Percentiles rank a stretch among this genome's conserved stretches.
These are phyloP conservation scores for Oxyruncus cristatus DNA, from an alignment of 2,113 vertebrate species.

Conservation along the genomic window DNA sequence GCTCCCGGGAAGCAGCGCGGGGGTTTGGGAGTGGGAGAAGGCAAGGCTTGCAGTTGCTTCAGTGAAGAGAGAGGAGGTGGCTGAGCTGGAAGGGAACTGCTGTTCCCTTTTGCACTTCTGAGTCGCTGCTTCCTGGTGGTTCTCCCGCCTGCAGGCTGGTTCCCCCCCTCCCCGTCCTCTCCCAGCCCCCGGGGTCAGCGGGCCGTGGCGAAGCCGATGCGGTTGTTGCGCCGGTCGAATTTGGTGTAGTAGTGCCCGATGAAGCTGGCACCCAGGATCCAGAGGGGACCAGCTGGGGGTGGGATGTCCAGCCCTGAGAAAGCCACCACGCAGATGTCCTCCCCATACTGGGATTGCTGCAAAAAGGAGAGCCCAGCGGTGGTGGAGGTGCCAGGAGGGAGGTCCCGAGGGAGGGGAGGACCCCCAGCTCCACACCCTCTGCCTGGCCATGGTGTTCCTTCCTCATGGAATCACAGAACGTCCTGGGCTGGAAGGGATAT, in stretches of 20 bases:
- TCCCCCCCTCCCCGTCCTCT: fast-evolving
- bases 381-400: neutral
- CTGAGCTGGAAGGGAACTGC: neutral
- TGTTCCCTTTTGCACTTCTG: neutral
- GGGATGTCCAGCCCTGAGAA: slow-evolving; percentile 88
- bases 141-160: neutral
- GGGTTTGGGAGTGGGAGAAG: neutral
- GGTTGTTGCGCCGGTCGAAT: slow-evolving; percentile 90
- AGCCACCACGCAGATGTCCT: slow-evolving; percentile 85
- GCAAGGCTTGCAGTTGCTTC: neutral
- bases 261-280: slow-evolving; percentile 94
- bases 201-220: slow-evolving; percentile 91
- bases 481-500: neutral
- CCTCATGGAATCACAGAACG: too few species aligned
- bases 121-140: neutral
- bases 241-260: slow-evolving; percentile 94
- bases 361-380: neutral
- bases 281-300: slow-evolving; percentile 88
- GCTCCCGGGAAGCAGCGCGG: neutral
- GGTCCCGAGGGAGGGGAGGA: neutral
- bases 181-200: slow-evolving; percentile 65
- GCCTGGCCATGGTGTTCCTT: fast-evolving
- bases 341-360: slow-evolving; percentile 83
- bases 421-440: neutral
- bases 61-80: neutral